These are phyloP conservation scores for Bos indicus DNA, from an alignment of 2,113 vertebrate genomes.

Conservation along the genomic window DNA sequence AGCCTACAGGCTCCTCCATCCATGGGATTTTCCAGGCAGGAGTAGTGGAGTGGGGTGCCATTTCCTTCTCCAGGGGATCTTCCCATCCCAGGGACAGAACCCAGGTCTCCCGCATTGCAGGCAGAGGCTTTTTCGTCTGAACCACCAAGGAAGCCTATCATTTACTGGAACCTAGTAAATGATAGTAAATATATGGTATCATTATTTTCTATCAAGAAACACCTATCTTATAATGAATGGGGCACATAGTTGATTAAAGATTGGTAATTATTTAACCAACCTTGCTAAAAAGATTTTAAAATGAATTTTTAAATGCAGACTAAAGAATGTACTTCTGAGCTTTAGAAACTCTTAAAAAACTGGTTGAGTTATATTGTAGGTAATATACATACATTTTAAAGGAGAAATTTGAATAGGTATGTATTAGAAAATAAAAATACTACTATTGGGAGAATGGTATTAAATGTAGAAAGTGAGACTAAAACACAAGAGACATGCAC, in stretches of 20 bases:
- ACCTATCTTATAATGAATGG: background rate
- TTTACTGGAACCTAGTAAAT: background rate
- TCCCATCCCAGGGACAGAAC: background rate
- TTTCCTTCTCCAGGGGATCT: background rate
- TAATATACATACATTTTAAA: background rate
- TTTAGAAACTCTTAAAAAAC: conserved; percentile 20
- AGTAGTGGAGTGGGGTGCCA: background rate
- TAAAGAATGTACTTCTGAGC: background rate
- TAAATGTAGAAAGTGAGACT: conserved; percentile 1
- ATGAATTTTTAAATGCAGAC: background rate
- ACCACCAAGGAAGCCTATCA: no score
- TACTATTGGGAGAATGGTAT: background rate
- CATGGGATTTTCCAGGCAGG: background rate
- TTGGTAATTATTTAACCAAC: background rate
- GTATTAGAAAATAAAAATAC: background rate
- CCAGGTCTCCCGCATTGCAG: background rate
- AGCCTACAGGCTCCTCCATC: background rate
- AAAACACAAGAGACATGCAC: background rate
- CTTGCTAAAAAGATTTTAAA: background rate
- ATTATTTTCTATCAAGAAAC: background rate
- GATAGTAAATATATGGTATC: background rate
- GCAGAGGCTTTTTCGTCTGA: background rate
- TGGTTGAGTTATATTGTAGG: background rate
- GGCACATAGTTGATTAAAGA: background rate
- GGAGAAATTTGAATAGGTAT: background rate